phyloP scores from a whole-genome alignment of 30 jellyfish, hydroid and myxozoan genomes.

The Turritopsis rubra region DNA sequence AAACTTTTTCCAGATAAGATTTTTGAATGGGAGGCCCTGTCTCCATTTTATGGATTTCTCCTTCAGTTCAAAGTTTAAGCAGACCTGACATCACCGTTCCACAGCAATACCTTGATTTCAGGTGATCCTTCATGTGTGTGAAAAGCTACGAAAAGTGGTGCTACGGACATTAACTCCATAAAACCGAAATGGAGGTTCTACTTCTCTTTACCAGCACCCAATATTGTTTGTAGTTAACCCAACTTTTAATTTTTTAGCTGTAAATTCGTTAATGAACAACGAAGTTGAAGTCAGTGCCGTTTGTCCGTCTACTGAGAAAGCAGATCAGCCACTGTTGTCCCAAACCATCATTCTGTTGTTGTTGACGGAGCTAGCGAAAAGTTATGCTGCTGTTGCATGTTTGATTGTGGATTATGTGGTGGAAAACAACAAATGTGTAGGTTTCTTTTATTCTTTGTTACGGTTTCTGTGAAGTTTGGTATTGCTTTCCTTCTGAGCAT shows the following conservation, averaged over 20 bases:
- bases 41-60: too few species aligned
- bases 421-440: not conserved
- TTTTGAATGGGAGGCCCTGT: too few species aligned
- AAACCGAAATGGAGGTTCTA: not conserved
- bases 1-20: not conserved
- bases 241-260: not conserved
- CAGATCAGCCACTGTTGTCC: constrained; percentile 51
- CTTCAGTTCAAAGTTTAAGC: too few species aligned
- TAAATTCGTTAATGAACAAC: not conserved
- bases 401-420: constrained; percentile 35
- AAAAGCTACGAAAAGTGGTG: too few species aligned
- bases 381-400: constrained; percentile 67
- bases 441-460: too few species aligned
- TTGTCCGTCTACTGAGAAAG: constrained; percentile 18
- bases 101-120: too few species aligned
- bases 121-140: too few species aligned
- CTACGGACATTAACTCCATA: not conserved
- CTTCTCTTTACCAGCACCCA: not conserved
- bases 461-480: not conserved
- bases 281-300: not conserved
- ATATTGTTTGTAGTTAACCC: too few species aligned
- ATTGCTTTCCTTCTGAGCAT: not conserved
- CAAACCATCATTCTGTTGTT: constrained; percentile 41
- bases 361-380: constrained; percentile 73
- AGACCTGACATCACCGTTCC: too few species aligned